Base-by-base conservation (phyloP, 2,113 vertebrate species). In the Rana temporaria region DNA sequence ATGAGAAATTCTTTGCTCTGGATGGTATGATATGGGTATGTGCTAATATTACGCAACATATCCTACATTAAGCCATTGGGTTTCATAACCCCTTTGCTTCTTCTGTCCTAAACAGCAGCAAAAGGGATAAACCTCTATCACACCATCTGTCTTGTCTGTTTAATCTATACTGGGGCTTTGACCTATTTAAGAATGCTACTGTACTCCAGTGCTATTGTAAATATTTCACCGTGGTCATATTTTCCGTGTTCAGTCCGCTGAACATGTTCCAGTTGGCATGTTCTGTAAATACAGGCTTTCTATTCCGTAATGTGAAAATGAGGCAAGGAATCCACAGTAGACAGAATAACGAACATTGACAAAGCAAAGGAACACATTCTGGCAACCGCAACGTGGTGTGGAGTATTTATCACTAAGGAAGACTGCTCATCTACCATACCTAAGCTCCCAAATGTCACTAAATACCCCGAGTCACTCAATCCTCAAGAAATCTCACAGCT, bases 161-260 rank as follows among this genome's bases (percentile, higher is more conserved):
- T 65, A 55, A 66, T 67, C 62, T 30, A 66, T 55, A 65, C 24
- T 55, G 55, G 22, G 24, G 63, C 24, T 66, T 68, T 79, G 77
- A 79, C 64, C 77, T 59, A 79, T 68, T 79, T 79, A 74, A 68
- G 77, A 79, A 79, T 68, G 77, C 9, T 68, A 11, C 77, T 3
- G 30, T 42, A 32, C 53, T n/a, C 22, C 22, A 56, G 34, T 67
- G 32, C 22, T 34, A 34, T 79, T 11, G 52, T 79, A 38, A 57
- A 79, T 57, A 68, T 57, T 38, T 68, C 63, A 57, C 14, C 18
- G 64, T 19, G 19, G 78, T 62, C 78, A 71, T n/a, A 70, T 57
- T 70, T 71, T 80, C 55, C 66, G 52, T 30, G 67, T 80, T 42
- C 20, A 20, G 14, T 48, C 67, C 42, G 26, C 6, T 56, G 66